Evolutionary conservation across 2,113 vertebrate species (phyloP).

Genomic region (Rana temporaria): DNA sequence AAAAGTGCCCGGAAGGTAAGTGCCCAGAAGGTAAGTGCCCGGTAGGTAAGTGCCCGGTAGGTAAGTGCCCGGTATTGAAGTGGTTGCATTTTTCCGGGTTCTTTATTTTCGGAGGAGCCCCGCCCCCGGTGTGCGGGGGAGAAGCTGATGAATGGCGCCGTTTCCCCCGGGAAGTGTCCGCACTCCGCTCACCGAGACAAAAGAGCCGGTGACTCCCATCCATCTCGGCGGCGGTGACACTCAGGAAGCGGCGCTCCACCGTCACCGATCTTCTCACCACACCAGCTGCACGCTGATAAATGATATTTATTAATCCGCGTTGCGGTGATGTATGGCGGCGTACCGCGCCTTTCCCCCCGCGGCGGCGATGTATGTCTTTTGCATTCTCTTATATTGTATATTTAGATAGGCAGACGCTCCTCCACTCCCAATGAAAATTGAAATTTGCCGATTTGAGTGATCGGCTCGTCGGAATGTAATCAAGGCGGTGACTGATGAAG

Average conservation of each 20-base stretch:
- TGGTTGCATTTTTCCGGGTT: no score
- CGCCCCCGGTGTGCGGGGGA: neutral
- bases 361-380: constrained; percentile 20
- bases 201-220: neutral
- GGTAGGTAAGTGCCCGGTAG: no score
- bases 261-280: neutral
- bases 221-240: constrained; percentile 21
- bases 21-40: no score
- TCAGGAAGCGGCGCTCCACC: neutral
- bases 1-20: no score
- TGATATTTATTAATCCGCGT: constrained; percentile 48
- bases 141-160: neutral
- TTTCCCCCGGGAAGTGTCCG: no score
- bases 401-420: constrained; percentile 33
- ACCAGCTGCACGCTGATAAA: constrained; percentile 43
- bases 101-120: no score
- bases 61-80: no score
- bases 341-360: neutral
- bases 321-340: constrained; percentile 28
- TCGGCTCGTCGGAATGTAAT: constrained; percentile 37
- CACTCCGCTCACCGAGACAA: constrained; percentile 4
- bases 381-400: constrained; percentile 26
- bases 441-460: constrained; percentile 45
- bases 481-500: constrained; percentile 15
- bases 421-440: constrained; percentile 49